phyloP scores from a whole-genome alignment of 2,888 invertebrate species.

The Platycnemis pennipes region DNA sequence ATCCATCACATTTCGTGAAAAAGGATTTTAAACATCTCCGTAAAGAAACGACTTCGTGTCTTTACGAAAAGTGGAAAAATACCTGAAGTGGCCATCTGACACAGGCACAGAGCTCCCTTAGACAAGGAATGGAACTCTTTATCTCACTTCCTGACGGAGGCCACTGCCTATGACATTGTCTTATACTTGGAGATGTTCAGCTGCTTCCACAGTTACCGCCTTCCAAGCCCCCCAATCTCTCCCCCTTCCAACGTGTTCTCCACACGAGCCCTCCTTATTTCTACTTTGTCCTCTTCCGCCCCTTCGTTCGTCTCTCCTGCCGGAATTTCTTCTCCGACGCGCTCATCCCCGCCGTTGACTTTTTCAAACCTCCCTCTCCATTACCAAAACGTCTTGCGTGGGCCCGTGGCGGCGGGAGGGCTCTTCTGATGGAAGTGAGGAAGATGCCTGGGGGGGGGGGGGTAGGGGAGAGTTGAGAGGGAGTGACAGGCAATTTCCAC shows the following conservation, averaged over 20 bases:
- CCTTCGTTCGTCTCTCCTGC: background rate
- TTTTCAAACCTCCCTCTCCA: slow-evolving; percentile 7
- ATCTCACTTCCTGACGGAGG: background rate
- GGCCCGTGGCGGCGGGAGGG: slow-evolving; percentile 12
- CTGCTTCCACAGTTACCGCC: background rate
- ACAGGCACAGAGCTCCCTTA: too few species aligned
- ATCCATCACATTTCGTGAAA: too few species aligned
- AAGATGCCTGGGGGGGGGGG: background rate
- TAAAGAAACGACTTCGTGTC: too few species aligned
- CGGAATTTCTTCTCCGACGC: background rate
- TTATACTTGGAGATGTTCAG: background rate
- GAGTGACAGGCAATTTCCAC: slow-evolving; percentile 37
- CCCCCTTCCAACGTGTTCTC: too few species aligned
- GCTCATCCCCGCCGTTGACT: background rate
- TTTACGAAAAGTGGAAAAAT: too few species aligned
- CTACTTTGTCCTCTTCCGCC: background rate
- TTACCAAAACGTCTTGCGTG: slow-evolving; percentile 54
- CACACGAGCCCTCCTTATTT: background rate
- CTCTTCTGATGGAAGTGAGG: background rate
- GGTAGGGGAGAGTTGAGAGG: background rate
- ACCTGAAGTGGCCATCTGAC: too few species aligned
- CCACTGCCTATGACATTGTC: slow-evolving; percentile 3
- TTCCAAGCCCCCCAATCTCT: background rate
- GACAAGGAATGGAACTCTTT: too few species aligned
- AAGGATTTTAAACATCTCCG: too few species aligned